Conservation (phyloP, 2,113 vertebrate species). For the Rhabdornis inornatus region DNA sequence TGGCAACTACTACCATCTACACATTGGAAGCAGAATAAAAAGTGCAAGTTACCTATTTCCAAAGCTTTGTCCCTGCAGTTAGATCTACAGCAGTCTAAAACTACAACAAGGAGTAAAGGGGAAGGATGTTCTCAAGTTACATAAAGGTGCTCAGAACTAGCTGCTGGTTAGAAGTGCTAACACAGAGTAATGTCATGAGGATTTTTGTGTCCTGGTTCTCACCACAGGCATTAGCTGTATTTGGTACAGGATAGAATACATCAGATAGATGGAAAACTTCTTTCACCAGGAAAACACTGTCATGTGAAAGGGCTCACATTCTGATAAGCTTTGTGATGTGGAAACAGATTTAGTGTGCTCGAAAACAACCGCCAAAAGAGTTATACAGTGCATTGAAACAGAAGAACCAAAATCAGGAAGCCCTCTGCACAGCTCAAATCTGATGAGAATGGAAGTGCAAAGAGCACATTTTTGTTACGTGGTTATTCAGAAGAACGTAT, state of each 20-base stretch:
- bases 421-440: not conserved
- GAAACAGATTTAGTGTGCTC: not conserved
- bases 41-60: not conserved
- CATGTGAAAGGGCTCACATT: not conserved
- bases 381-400: not conserved
- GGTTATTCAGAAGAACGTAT: not conserved
- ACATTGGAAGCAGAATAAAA: not conserved
- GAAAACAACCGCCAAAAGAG: not conserved
- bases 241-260: fast-evolving
- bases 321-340: not conserved
- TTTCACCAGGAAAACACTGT: not conserved
- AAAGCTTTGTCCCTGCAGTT: not conserved
- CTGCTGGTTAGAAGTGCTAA: not conserved
- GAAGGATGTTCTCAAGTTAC: not conserved
- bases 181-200: not conserved
- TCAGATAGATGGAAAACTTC: not conserved
- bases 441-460: not conserved
- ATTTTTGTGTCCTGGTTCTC: not conserved
- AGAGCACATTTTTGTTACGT: not conserved
- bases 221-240: not conserved
- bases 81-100: not conserved
- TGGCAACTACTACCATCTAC: not conserved
- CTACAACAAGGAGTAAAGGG: not conserved
- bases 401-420: not conserved
- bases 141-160: not conserved